Base-by-base conservation (phyloP, 37 sponge, comb jelly and placozoan genomes). In the Halisarca cf. caerulea region DNA sequence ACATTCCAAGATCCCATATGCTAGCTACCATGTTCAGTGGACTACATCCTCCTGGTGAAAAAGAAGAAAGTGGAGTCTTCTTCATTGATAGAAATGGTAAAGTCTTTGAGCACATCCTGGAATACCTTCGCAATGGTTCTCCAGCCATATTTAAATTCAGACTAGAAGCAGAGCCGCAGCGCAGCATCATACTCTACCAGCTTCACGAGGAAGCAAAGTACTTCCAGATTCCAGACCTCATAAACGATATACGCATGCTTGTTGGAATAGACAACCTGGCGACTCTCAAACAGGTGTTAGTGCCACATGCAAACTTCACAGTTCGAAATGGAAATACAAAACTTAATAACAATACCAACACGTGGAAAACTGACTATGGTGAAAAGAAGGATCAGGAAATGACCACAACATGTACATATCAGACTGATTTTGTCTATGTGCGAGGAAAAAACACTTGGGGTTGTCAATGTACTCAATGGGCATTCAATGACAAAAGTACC, bases 221-320 rank as follows among this genome's bases (percentile, higher is more conserved):
- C 77, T 74, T 40, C 45, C 45, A 74, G 36, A 74, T 74, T 40
- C 77, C 77, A 40, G 77, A 74, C 7, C 77, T 74, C 77, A 74
- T 74, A 15, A 74, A 74, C 36, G 77, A 74, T 41, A 40, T 74
- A 20, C 77, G 77, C 20, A 17, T 74, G n/a, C 39, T 74, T 0
- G 77, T 37, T 41, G 77, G 77, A 3, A 36, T 33, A 6, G 42
- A 44, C 18, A 3, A n/a, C 3, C 30, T 74, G 15, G 36, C 42
- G n/a, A 40, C 36, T 24, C 25, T 74, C 38, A 37, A 74, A 40
- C 45, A 74, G 24, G 9, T 43, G 42, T 6, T 74, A 20, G 45
- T 74, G 44, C 77, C 77, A 3, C 44, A 32, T 37, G 77, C 77
- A 21, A 30, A 9, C 69, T 68, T 68, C 30, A 4, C 23, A 15